A percentile compares a stretch with the other conserved stretches of the same genome.
Conservation (phyloP, 2,113 vertebrate genomes). For the Canis aureus region DNA sequence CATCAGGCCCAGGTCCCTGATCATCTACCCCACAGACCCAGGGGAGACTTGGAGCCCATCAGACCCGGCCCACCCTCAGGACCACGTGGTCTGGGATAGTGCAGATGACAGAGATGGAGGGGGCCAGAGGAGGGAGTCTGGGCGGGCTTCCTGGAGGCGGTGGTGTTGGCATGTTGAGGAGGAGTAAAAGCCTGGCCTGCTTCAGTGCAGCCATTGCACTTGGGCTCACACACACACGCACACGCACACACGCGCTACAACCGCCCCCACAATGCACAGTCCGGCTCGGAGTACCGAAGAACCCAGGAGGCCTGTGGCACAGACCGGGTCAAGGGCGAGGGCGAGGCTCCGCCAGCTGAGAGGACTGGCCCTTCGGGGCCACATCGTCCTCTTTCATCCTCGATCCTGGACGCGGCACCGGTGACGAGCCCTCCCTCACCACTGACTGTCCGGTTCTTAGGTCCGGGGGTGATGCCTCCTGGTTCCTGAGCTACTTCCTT, state of each 20-base stretch:
- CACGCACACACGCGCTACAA: neutral
- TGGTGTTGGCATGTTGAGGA: neutral
- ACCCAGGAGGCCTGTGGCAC: too few species aligned
- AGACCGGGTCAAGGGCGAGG: rapidly evolving
- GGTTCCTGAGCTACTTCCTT: neutral
- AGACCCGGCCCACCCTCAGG: rapidly evolving
- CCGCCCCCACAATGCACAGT: neutral
- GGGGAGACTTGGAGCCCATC: neutral
- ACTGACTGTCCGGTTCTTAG: rapidly evolving
- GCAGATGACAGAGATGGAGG: neutral
- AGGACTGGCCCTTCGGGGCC: neutral
- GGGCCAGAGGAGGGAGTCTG: neutral
- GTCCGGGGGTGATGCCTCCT: too few species aligned
- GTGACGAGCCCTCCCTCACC: neutral
- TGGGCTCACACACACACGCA: neutral
- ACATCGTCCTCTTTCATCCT: rapidly evolving
- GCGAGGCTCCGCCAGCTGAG: too few species aligned
- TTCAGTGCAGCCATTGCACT: neutral
- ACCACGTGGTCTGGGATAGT: neutral
- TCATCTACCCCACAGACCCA: neutral
- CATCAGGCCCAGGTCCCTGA: neutral
- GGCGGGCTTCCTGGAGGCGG: neutral
- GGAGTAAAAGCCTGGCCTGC: neutral
- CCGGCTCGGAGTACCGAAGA: neutral
- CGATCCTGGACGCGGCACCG: rapidly evolving